Evolutionary conservation across 2,888 invertebrate genomes (phyloP), one percentile per base, ranked within the genome.

Genomic region (Thecocarcelia acutangulata): DNA sequence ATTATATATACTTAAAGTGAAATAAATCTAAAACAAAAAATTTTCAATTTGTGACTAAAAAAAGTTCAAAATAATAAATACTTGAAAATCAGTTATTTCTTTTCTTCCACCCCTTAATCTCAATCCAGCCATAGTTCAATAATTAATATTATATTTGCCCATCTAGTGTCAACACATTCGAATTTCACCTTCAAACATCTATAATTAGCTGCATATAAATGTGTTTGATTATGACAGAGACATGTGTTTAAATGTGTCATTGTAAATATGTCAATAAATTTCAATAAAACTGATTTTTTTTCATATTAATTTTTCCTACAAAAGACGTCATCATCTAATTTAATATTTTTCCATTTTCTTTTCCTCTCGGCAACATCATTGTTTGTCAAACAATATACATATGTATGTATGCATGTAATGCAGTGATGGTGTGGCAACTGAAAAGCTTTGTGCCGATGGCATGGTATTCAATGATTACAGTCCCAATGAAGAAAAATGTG

Each of bases 391-490:
- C 66, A 59, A 73, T n/a, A n/a, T n/a, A n/a, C n/a, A n/a, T n/a
- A n/a, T n/a, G n/a, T n/a, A n/a, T n/a, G n/a, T n/a, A 64, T 76
- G 59, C 61, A 66, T 92, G 92, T n/a, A n/a, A n/a, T n/a, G 46
- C 91, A 93, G 93, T 72, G 94, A 94, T 80, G 96, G 96, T 24
- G 93, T 92, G 85, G 93, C 94, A 70, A 94, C 93, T 1, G 96
- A 95, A 87, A 96, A 95, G 88, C 92, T 97, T 3, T 97, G 97
- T 85, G 95, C 96, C 0, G 97, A 97, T 88, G 97, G 97, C 21
- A 94, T 96, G 93, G 96, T 97, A 64, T 97, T 97, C 92, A 96
- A 97, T 86, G 97, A 96, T 91, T 96, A 94, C 91, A 95, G 94
- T 85, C 92, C 94, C 1, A 93, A 93, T 77, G 94, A 96, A 75